These are phyloP conservation scores for Ophraella communa DNA, from an alignment of 2,888 invertebrate genomes.

Conservation along the genomic window DNA sequence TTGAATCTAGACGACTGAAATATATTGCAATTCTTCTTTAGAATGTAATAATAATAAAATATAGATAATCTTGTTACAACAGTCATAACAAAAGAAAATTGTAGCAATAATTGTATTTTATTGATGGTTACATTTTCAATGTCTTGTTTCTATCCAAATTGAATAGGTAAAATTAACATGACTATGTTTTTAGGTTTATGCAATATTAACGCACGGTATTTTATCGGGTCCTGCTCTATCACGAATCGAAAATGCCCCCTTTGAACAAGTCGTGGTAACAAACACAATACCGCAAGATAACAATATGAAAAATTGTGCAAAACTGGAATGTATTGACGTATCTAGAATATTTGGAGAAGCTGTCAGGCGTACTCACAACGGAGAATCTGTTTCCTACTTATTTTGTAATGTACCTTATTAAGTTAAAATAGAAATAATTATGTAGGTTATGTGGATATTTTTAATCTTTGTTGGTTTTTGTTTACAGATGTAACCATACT, in stretches of 20 bases:
- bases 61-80: too few species aligned
- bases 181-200: constrained; percentile 71
- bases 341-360: constrained; percentile 99
- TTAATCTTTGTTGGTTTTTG: too few species aligned
- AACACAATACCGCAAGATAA: constrained; percentile 94
- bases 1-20: too few species aligned
- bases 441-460: too few species aligned
- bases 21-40: too few species aligned
- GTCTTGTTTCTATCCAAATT: too few species aligned
- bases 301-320: constrained; percentile 77
- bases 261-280: constrained; percentile 94
- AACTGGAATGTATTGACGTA: constrained; percentile 90
- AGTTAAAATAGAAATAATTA: constrained; percentile 24
- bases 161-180: too few species aligned
- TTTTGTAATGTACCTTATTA: constrained; percentile 86
- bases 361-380: constrained; percentile 96
- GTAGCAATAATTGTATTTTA: too few species aligned
- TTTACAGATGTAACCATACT: too few species aligned
- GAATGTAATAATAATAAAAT: too few species aligned
- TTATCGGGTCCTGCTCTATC: constrained; percentile 92
- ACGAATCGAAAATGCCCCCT: constrained; percentile 87
- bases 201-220: constrained; percentile 92
- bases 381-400: constrained; percentile 96
- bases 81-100: too few species aligned
- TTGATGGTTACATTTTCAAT: too few species aligned